Conservation (phyloP, 1,140 invertebrate genomes). For the Vollenhovia emeryi region DNA sequence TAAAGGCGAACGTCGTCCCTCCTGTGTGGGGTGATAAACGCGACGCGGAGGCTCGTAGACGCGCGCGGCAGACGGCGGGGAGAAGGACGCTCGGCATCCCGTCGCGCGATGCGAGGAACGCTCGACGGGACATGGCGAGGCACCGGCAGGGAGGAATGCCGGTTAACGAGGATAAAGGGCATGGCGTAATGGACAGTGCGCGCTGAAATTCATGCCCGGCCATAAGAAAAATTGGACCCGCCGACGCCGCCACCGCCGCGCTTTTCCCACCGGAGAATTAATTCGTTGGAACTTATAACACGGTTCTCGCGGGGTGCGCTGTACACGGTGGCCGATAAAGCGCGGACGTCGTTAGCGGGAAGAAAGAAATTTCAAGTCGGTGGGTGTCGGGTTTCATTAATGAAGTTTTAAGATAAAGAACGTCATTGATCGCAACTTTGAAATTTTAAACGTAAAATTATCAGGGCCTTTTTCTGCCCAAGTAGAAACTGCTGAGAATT, state of each 20-base stretch:
- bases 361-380: conserved; percentile 28
- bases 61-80: conserved; percentile 13
- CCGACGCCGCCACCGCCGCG: neutral
- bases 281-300: conserved; percentile 58
- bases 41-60: conserved; percentile 25
- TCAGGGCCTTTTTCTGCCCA: neutral
- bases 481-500: neutral
- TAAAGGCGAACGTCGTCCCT: conserved; percentile 71
- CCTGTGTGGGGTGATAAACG: conserved; percentile 74
- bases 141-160: conserved; percentile 27
- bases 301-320: neutral
- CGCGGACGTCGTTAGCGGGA: conserved; percentile 8
- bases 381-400: conserved; percentile 20
- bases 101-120: conserved; percentile 38
- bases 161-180: conserved; percentile 73
- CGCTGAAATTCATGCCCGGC: conserved; percentile 65
- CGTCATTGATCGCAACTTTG: conserved; percentile 6
- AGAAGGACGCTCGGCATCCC: conserved; percentile 26
- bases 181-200: conserved; percentile 66
- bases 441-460: conserved; percentile 3
- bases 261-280: conserved; percentile 55
- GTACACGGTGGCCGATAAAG: conserved; percentile 23
- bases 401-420: conserved; percentile 30
- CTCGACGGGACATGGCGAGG: conserved; percentile 48
- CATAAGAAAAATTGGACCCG: conserved; percentile 69